Percentiles rank a stretch among this genome's conserved stretches.
Conservation (phyloP, 2,888 invertebrate genomes). For the Cheilosia vulpina region DNA sequence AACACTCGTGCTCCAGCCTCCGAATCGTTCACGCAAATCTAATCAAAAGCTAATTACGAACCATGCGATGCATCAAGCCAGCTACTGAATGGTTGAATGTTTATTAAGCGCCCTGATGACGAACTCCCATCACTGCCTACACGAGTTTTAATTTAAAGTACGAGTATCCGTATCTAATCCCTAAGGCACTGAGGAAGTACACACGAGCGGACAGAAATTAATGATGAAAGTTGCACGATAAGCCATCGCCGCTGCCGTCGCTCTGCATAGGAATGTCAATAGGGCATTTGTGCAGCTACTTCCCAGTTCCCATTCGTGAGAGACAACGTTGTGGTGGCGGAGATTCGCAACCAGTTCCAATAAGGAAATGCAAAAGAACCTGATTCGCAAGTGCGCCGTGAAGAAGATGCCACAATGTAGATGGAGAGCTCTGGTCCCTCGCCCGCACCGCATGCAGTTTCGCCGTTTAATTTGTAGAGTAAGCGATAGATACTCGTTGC, state of each 20-base stretch:
- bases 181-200: conserved; percentile 20
- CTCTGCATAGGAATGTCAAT: conserved; percentile 56
- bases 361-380: conserved; percentile 69
- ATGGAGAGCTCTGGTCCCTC: background rate
- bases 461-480: conserved; percentile 14
- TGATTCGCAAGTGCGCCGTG: conserved; percentile 43
- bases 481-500: conserved; percentile 30
- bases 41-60: conserved; percentile 46
- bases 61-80: conserved; percentile 16
- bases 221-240: conserved; percentile 72
- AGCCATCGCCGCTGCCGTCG: conserved; percentile 12
- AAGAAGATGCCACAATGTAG: conserved; percentile 40
- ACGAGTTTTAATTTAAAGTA: too few species aligned
- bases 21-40: conserved; percentile 43
- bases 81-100: conserved; percentile 16
- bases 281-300: conserved; percentile 66
- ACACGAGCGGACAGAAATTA: conserved; percentile 35
- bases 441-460: background rate
- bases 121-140: background rate
- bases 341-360: conserved; percentile 51
- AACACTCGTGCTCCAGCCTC: conserved; percentile 25
- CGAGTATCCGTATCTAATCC: conserved; percentile 20
- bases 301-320: conserved; percentile 50
- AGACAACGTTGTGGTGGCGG: conserved; percentile 12
- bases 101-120: conserved; percentile 1